Conservation (phyloP, 2,888 invertebrate genomes). For the Ellobium chinense region DNA sequence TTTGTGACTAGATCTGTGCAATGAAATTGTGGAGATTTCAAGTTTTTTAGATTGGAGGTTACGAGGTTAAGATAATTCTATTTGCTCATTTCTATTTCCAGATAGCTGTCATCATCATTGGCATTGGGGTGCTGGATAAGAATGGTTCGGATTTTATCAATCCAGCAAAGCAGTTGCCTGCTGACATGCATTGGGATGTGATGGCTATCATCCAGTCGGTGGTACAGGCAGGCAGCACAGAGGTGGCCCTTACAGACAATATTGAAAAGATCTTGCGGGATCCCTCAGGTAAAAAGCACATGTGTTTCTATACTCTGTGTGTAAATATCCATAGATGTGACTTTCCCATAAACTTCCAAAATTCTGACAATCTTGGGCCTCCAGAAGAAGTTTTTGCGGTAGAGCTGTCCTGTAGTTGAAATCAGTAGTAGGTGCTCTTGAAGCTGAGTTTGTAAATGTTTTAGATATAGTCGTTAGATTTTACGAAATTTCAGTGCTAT, state of each 20-base stretch:
- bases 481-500: no score
- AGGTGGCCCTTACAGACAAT: constrained; percentile 21
- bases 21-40: not conserved
- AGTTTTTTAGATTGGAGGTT: not conserved
- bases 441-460: no score
- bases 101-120: constrained; percentile 36
- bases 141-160: constrained; percentile 32
- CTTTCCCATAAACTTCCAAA: no score
- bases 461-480: no score
- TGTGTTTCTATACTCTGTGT: no score
- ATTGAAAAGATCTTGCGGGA: constrained; percentile 31
- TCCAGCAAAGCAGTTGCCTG: constrained; percentile 22
- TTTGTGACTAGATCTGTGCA: not conserved
- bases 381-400: no score
- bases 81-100: constrained; percentile 11
- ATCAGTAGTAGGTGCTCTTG: no score
- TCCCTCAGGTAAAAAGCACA: constrained; percentile 39
- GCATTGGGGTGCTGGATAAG: constrained; percentile 37
- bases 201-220: constrained; percentile 37
- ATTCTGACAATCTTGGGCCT: no score
- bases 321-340: no score
- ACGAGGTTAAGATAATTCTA: not conserved
- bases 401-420: no score
- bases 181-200: constrained; percentile 22
- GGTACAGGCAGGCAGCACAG: constrained; percentile 27